These are phyloP conservation scores for Diuraphis noxia DNA, from an alignment of 1,140 invertebrate genomes.

Conservation along the genomic window DNA sequence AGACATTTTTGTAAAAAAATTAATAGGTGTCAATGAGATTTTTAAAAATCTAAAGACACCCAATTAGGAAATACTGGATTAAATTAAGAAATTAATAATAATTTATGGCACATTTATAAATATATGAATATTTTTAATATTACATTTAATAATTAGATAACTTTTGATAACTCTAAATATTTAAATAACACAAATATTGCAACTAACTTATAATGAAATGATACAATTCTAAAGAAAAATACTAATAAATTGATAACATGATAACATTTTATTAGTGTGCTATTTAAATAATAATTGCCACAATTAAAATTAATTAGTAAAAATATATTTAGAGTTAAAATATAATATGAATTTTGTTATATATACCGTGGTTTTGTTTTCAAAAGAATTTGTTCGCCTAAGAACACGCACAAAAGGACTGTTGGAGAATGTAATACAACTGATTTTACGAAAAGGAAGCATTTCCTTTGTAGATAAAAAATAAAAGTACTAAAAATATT, in stretches of 20 bases:
- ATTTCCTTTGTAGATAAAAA: constrained; percentile 18
- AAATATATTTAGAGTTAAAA: background rate
- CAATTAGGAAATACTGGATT: background rate
- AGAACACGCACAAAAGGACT: constrained; percentile 42
- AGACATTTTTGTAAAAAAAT: background rate
- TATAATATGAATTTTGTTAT: background rate
- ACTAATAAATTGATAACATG: background rate
- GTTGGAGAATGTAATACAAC: constrained; percentile 41
- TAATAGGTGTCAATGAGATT: too few species aligned
- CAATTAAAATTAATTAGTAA: background rate
- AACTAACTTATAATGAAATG: background rate
- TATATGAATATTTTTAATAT: background rate
- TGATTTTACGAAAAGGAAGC: constrained; percentile 51
- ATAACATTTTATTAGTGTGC: background rate
- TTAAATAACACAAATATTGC: background rate
- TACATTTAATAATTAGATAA: constrained; percentile 11
- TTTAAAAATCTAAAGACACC: background rate
- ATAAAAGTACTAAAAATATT: background rate
- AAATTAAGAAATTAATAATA: background rate
- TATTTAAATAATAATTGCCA: background rate
- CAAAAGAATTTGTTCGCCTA: constrained; percentile 47
- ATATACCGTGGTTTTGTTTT: constrained; percentile 36
- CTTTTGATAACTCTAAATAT: background rate
- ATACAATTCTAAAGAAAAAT: background rate
- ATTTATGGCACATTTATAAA: background rate